Base-by-base conservation (phyloP, 2,888 invertebrate genomes). In the Eugnorisma glareosa region DNA sequence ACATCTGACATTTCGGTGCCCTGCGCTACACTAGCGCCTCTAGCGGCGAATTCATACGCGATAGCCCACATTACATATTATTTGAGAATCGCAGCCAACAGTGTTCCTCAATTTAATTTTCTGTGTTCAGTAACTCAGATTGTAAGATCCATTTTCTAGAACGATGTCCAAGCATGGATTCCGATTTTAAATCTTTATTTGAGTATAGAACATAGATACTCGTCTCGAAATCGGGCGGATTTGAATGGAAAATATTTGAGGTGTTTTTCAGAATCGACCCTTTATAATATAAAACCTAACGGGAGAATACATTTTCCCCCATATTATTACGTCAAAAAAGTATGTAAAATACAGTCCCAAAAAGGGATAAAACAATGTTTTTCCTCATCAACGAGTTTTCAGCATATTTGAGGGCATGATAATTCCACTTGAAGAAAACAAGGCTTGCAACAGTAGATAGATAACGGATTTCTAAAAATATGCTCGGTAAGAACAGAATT, bases 91-190 rank as follows among this genome's bases (percentile, higher is more conserved):
- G 35, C 3, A 35, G 43, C 18, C 59, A 61, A 48, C 10, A 35
- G 35, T 59, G 48, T 68, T 13, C 11, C 15, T 68, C 21, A 11
- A 48, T 48, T 69, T 48, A 28, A 43, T 15, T 77, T 80, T 72
- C 15, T 1, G 43, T 43, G 15, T 18, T n/a, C n/a, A 51, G 1
- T 43, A 51, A 43, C 28, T 43, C 28, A 61, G 31, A 51, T 59
- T 43, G 28, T 51, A 51, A 64, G 5, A 24, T 28, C 28, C 15
- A 10, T 6, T 2, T 21, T 35, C 21, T 18, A 40, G 10, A 69
- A 43, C 40, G 15, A 28, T 24, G 21, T 10, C 40, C n/a, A 21
- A 40, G 11, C 2, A 7, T 11, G 1, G 28, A 73, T 28, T 21
- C 7, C 11, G 66, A 70, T 59, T 45, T 45, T n/a, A 28, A 51